Conservation (phyloP, 2,113 vertebrate genomes). For the Tragelaphus strepsiceros region DNA sequence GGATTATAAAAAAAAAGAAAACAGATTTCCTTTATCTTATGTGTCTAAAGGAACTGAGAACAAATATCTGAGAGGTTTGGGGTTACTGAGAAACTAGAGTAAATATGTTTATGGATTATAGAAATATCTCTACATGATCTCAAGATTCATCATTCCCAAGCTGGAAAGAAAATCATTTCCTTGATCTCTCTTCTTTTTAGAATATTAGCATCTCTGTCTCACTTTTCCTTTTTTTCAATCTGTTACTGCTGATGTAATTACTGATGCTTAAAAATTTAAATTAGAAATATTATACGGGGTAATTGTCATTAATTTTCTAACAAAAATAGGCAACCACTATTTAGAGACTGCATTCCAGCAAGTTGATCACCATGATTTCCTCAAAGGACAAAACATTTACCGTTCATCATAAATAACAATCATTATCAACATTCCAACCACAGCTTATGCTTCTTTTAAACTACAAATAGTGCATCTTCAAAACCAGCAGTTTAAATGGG, state of each 20-base stretch:
- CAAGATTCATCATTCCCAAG: not conserved
- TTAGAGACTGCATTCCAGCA: not conserved
- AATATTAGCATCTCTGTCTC: not conserved
- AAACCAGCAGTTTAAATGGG: constrained; percentile 17
- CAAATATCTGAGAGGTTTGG: not conserved
- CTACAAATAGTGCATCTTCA: constrained; percentile 46
- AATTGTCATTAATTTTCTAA: not conserved
- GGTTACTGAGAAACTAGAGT: not conserved
- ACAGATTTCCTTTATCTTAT: not conserved
- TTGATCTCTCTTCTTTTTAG: not conserved
- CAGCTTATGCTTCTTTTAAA: constrained; percentile 26
- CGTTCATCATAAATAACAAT: not conserved
- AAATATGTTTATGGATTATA: not conserved
- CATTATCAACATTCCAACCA: not conserved
- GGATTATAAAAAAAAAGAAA: not conserved
- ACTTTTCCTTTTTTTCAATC: not conserved
- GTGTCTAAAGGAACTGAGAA: not conserved
- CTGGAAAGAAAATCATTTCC: not conserved
- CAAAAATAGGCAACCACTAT: not conserved
- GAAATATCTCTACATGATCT: not conserved
- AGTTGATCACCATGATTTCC: not conserved
- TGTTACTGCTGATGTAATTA: not conserved
- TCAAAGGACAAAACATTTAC: not conserved
- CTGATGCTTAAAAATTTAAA: not conserved
- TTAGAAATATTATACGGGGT: not conserved